Base-by-base conservation (phyloP, 2,797 vertebrate species). In the Presbytis comata region DNA sequence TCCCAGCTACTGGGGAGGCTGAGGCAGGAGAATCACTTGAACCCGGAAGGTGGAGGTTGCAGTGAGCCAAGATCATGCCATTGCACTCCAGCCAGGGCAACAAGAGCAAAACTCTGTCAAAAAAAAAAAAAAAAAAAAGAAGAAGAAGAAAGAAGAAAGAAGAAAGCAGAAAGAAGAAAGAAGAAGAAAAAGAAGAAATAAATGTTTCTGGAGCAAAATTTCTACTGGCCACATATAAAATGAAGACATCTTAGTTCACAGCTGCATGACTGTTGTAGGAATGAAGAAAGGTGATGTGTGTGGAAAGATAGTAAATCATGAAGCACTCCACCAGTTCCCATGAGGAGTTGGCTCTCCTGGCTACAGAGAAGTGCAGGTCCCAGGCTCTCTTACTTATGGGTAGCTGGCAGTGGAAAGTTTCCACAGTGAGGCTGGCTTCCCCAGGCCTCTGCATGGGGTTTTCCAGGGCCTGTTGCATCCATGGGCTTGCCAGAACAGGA, bases 201-300 rank as follows among this genome's bases (percentile, higher is more conserved):
- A 96, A 78, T 8, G 12, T 89, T 96, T 93, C 70, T 57, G 39
- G 55, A 83, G 3, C 22, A 55, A 70, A 79, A 59, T 44, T 64
- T 28, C 72, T 57, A 50, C 22, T 50, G 75, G 70, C 17, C 64
- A 26, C 11, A 2, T 61, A 26, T 28, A 21, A 61, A 70, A 82
- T 24, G 21, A 46, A 70, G 83, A 72, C 14, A 44, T 13, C 16
- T 41, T 76, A 6, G 26, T 1, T 4, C 24, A 26, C 36, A 28
- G 92, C 72, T 87, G 7, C 17, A 19, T 0, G 28, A 74, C 33
- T 22, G 0, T 5, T 11, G 6, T 4, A 30, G 74, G 55, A 1
- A 22, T 39, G 41, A 12, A 57, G 86, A 39, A 12, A 39, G 16
- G n/a, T 6, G 50, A 39, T 4, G 24, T 33, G 0, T 28, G 22